These are phyloP conservation scores for Tinea trinotella DNA, from an alignment of 2,888 invertebrate genomes.

Conservation along the genomic window DNA sequence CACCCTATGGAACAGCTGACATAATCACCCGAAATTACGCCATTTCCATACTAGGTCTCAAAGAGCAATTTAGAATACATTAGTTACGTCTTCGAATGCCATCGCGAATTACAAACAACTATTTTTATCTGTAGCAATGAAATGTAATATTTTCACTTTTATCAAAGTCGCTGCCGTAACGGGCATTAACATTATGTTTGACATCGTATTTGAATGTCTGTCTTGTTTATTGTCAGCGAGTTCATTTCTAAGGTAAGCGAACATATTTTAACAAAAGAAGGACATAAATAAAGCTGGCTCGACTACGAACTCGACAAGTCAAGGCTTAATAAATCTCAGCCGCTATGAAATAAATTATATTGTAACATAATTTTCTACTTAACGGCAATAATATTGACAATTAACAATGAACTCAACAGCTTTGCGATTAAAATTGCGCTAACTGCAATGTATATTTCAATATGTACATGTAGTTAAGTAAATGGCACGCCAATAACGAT, in stretches of 20 bases:
- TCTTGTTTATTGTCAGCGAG: background rate
- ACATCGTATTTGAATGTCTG: background rate
- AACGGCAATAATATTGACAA: conserved; percentile 4
- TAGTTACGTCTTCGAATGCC: conserved; percentile 41
- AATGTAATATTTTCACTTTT: conserved; percentile 5
- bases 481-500: background rate
- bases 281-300: conserved; percentile 21
- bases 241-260: conserved; percentile 6
- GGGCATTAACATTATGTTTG: background rate
- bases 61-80: conserved; percentile 51
- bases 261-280: conserved; percentile 8
- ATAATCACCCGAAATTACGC: conserved; percentile 55
- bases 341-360: conserved; percentile 21
- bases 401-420: background rate
- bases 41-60: conserved; percentile 41
- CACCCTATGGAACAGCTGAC: conserved; percentile 53
- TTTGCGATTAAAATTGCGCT: conserved; percentile 1
- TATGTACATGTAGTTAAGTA: background rate
- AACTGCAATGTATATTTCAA: background rate
- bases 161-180: background rate
- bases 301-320: conserved; percentile 10
- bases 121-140: background rate
- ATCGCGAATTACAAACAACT: conserved; percentile 45
- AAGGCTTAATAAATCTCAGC: conserved; percentile 13
- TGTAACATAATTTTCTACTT: conserved; percentile 14